A percentile compares a stretch with the other conserved stretches of the same genome.
These are phyloP conservation scores for Chelonia mydas DNA, from an alignment of 2,797 vertebrate species.

Conservation along the genomic window DNA sequence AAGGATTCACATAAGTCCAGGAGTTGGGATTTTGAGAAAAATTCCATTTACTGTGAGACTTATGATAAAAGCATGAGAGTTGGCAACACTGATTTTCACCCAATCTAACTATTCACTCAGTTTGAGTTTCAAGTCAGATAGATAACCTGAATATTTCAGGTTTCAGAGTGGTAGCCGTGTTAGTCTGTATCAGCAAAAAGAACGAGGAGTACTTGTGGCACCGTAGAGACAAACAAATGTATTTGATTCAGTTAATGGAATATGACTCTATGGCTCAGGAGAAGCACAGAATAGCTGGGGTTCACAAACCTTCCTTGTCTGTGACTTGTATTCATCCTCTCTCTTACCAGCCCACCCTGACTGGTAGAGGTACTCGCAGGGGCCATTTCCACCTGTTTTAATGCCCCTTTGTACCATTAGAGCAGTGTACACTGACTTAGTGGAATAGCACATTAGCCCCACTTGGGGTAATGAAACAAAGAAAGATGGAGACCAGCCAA, in stretches of 20 bases:
- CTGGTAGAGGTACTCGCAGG: background rate
- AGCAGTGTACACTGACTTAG: background rate
- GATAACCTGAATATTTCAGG: background rate
- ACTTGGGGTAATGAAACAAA: background rate
- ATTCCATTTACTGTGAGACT: background rate
- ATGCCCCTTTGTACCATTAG: background rate
- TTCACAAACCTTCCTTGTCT: accelerated
- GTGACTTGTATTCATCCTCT: background rate
- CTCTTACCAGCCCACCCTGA: background rate
- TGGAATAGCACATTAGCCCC: background rate
- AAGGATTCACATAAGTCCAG: background rate
- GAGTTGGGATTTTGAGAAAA: background rate
- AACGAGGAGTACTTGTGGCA: too few relatives aligned
- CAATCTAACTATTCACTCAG: background rate
- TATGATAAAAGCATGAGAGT: background rate
- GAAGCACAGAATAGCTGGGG: background rate
- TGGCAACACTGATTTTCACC: background rate
- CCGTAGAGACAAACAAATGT: too few relatives aligned
- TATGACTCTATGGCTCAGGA: background rate
- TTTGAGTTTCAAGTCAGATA: background rate
- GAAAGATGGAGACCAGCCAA: background rate
- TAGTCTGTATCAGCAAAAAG: too few relatives aligned
- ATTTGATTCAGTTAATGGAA: background rate
- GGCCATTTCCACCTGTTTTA: background rate
- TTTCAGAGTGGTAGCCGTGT: too few relatives aligned